A percentile compares a stretch with the other conserved stretches of the same genome.
phyloP scores from a whole-genome alignment of 2,113 vertebrate genomes.

The Butorides virescens region DNA sequence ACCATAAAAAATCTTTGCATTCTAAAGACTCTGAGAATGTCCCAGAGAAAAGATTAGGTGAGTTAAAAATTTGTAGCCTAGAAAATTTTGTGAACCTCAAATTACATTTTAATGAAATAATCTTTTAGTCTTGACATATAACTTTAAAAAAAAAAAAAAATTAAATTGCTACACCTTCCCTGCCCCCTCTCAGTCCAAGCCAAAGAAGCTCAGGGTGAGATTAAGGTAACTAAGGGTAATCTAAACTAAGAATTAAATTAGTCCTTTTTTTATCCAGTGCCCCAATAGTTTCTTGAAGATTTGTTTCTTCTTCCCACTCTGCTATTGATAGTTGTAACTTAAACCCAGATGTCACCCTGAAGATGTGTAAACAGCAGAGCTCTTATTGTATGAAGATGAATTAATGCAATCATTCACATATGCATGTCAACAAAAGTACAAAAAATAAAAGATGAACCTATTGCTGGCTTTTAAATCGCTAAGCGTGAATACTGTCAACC shows the following conservation, averaged over 20 bases:
- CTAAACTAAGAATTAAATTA: background rate
- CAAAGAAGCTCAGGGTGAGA: background rate
- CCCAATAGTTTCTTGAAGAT: background rate
- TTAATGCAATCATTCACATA: background rate
- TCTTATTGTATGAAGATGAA: background rate
- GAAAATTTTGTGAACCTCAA: background rate
- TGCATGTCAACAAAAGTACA: background rate
- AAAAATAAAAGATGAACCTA: background rate
- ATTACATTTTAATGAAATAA: background rate
- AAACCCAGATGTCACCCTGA: background rate
- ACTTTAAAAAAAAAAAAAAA: background rate
- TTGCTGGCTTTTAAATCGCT: background rate
- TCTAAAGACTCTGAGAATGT: background rate
- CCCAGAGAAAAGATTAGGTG: background rate
- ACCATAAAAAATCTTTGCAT: background rate
- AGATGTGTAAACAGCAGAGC: background rate
- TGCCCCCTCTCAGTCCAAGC: background rate
- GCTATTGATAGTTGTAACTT: background rate
- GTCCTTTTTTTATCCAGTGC: background rate
- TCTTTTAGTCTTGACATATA: background rate
- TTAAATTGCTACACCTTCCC: background rate
- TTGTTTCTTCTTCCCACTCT: background rate
- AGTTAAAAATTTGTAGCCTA: background rate
- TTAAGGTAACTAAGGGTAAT: background rate
- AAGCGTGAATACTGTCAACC: background rate